Base-by-base conservation (phyloP, 2,113 vertebrate species). In the Oncorhynchus kisutch region DNA sequence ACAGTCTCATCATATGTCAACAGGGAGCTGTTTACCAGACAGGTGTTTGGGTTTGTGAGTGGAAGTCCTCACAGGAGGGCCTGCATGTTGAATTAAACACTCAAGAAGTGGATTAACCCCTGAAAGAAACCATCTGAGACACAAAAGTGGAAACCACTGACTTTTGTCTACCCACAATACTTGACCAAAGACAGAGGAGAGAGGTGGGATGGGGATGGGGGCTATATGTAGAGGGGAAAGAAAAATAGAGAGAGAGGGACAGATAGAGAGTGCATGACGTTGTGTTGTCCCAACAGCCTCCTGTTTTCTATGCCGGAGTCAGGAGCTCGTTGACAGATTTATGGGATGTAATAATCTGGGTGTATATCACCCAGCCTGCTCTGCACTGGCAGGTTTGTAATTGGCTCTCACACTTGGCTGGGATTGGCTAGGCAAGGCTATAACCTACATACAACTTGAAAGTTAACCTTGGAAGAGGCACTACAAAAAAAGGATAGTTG, bases 241-340 rank as follows among this genome's bases (percentile, higher is more conserved):
- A 59, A 70, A 74, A 39, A 49, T 3, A 57, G 48, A 70, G 24
- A 59, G 69, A 54, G 64, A 39, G 51, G 7, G 34, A 39, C 1
- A 1, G 34, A 2, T 39, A 39, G 34, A 39, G 34, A 39, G 34
- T 8, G 34, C 34, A 8, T 39, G 34, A 2, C 1, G 6, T 8
- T 39, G 7, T 39, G 34, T 39, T 39, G 7, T 39, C 34, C 34
- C 34, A 39, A 39, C 34, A 39, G 34, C 34, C 7, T 39, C 34
- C 34, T 8, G 34, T 8, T 39, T 8, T 9, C 34, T 39, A 39
- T 39, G 34, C 34, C 6, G 34, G 34, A 71, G 85, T 72, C 74
- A 65, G 29, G 74, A 69, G 48, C 62, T 78, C 75, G 76, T 67
- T 85, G 87, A 87, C 87, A 86, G 84, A 90, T 92, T 90, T 89